A percentile compares a stretch with the other conserved stretches of the same genome.
These are phyloP conservation scores for Tyto alba DNA, from an alignment of 2,113 vertebrate genomes.

Conservation along the genomic window DNA sequence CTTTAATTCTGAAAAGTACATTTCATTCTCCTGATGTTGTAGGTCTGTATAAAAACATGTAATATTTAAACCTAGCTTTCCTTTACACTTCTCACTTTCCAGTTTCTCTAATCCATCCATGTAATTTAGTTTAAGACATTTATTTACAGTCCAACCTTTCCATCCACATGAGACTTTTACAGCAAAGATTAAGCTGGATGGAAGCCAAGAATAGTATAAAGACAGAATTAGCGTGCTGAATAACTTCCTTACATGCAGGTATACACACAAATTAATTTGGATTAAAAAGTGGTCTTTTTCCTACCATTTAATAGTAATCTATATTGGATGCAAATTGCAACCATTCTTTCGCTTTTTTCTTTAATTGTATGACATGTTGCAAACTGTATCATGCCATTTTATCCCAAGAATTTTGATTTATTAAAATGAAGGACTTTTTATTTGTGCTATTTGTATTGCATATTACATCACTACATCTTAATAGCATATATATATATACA, in stretches of 20 bases:
- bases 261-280: not conserved
- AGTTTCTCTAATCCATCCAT: not conserved
- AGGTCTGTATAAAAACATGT: not conserved
- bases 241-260: not conserved
- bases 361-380: not conserved
- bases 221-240: not conserved
- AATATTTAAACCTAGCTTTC: not conserved
- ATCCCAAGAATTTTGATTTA: not conserved
- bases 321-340: not conserved
- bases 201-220: not conserved
- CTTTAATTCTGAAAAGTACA: conserved; percentile 2
- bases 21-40: not conserved
- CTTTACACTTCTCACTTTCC: not conserved
- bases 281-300: not conserved
- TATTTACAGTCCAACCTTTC: not conserved
- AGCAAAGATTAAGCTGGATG: not conserved
- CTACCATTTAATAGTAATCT: not conserved
- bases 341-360: not conserved
- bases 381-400: not conserved
- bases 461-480: not conserved
- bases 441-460: not conserved
- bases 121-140: not conserved
- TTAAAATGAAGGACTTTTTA: not conserved
- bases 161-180: not conserved
- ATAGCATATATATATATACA: not conserved